These are phyloP conservation scores for Bombycilla garrulus DNA, from an alignment of 2,113 vertebrate genomes.

Conservation along the genomic window DNA sequence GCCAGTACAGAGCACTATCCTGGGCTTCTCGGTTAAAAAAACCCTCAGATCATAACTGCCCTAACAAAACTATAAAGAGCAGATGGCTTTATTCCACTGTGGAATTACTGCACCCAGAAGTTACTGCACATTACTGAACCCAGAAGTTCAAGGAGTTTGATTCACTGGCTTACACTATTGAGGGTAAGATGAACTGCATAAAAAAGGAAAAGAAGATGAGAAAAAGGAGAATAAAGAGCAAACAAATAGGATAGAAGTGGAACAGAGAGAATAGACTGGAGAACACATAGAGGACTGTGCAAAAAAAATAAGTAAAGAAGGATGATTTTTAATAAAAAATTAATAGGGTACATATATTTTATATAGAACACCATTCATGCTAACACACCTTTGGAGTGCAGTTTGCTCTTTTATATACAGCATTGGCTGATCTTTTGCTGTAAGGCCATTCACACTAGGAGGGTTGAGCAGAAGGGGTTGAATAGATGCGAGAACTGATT, in stretches of 20 bases:
- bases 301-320: conserved; percentile 29
- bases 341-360: conserved; percentile 49
- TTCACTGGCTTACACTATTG: background rate
- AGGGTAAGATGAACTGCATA: background rate
- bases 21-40: background rate
- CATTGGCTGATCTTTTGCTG: background rate
- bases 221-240: background rate
- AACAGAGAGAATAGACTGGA: background rate
- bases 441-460: background rate
- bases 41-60: background rate
- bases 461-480: background rate
- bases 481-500: background rate
- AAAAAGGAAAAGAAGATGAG: conserved; percentile 18
- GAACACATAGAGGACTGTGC: conserved; percentile 30
- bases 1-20: background rate
- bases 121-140: background rate
- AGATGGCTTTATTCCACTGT: background rate
- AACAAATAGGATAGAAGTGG: conserved; percentile 10
- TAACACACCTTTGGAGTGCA: conserved; percentile 19
- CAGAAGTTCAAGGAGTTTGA: conserved; percentile 26
- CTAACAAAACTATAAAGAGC: background rate
- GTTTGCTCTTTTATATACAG: background rate
- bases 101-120: background rate
- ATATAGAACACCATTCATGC: conserved; percentile 30
- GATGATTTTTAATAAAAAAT: conserved; percentile 60